Conservation (phyloP, 2,113 vertebrate genomes). For the Panthera leo region DNA sequence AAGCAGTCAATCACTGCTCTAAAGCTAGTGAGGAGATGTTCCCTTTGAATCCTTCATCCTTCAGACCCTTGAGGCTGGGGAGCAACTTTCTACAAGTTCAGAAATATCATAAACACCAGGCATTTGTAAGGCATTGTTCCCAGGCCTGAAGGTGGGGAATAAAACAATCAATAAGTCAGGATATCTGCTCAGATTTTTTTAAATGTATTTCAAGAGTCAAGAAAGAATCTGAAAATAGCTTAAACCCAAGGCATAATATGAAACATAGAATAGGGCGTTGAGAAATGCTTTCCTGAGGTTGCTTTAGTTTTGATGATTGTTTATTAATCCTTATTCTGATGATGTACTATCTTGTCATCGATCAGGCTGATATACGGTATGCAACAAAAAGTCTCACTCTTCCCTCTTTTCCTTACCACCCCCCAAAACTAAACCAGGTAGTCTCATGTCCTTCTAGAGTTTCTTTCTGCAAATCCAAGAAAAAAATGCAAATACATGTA, state of each 20-base stretch:
- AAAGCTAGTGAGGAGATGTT: not conserved
- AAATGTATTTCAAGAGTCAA: not conserved
- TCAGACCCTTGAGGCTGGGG: not conserved
- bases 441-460: not conserved
- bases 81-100: not conserved
- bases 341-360: not conserved
- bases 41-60: not conserved
- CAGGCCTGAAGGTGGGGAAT: not conserved
- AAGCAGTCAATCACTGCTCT: not conserved
- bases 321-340: not conserved
- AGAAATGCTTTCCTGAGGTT: not conserved
- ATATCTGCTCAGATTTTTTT: not conserved
- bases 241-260: not conserved
- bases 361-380: not conserved
- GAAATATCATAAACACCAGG: not conserved
- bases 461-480: not conserved
- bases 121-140: not conserved
- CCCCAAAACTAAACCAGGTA: not conserved
- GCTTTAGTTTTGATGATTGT: not conserved
- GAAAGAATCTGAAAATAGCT: not conserved
- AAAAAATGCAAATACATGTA: not conserved
- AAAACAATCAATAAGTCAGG: not conserved
- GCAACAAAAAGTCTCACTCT: not conserved
- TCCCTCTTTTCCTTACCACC: not conserved
- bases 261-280: not conserved